Base-by-base conservation (phyloP, 2,113 vertebrate species). In the Prunella himalayana region DNA sequence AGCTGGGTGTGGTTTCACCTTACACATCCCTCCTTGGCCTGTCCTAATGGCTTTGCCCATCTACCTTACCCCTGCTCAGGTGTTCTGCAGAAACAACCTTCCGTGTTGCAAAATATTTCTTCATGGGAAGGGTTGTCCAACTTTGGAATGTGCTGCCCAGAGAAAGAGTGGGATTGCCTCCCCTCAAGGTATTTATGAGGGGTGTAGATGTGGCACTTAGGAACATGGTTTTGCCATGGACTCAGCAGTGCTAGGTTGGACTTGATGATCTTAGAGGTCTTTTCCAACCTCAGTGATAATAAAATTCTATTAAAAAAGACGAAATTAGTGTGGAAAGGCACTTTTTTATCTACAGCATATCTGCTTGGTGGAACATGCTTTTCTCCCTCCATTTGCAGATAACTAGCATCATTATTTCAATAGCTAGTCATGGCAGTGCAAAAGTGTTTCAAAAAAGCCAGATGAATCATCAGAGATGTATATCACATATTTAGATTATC, bases 151-250 rank as follows among this genome's bases (percentile, higher is more conserved):
- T 39, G 61, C 47, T 76, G 41, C 79, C 47, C 10, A 22, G 45
- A 20, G 45, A 47, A 35, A 54, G 11, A 30, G 11, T 68, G 69
- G 33, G 25, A 24, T 61, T 39, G 39, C 41, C 24, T 13, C 61
- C 11, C 30, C 17, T 76, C n/a, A 30, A 54, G 21, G 41, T 69
- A 59, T 54, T 23, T 47, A 31, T 31, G 57, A 45, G 45, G 7
- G 28, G 1, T 31, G 22, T 51, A 24, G 44, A 24, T 27, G 17
- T 31, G n/a, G 20, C 47, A 19, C 14, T 47, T 54, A 41, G 24
- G n/a, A 11, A 16, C 0, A 0, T 47, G 39, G 28, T 82, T 82
- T 68, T 2, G 0, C 47, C 7, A 1, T 41, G 27, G 27, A 59
- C 44, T 66, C 0, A 0, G 44, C 59, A 73, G 60, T 59, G 16